Evolutionary conservation across 1,140 invertebrate genomes (phyloP), one percentile per base, ranked within the genome.

Genomic region (Tetragonula clypearis): DNA sequence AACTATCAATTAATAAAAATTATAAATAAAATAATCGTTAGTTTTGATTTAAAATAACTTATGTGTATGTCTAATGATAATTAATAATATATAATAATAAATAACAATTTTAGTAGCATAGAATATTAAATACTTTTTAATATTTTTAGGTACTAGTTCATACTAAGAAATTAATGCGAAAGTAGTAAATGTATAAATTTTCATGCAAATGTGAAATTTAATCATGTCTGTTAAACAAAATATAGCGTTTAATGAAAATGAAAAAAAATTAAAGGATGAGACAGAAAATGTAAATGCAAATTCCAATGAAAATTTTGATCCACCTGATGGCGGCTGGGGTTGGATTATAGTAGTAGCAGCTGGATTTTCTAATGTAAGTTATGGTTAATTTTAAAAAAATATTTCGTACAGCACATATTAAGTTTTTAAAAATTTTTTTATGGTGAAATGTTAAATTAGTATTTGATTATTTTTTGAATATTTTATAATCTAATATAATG

Each of bases 321-420:
- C 96, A 14, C 96, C 96, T 0, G 96, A 96, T 91, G 96, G 96
- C 0, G 96, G 96, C 1, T 96, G 96, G 95, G 96, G 96, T 2
- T 96, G 96, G 96, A 94, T 96, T 92, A 95, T 96, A n/a, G 93
- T 96, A 8, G 90, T 96, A 19, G 96, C 96, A 14, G 95, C 95
- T 72, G 96, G 96, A 86, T 95, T 87, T 55, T 92, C 93, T 14
- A 96, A 96, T 86, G 96, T 96, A 93, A 95, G 95, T 95, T 65
- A n/a, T 11, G 3, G 23, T 21, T 35, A 21, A n/a, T 78, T 26
- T 66, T n/a, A 79, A 41, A 8, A 30, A 41, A 41, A 26, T 26
- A 15, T 26, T 65, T 26, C 14, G 12, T 26, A 15, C 26, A 14
- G 5, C n/a, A 26, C 19, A 19, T 68, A 30, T 68, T 6, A 17